Evolutionary conservation across 2,888 invertebrate species (phyloP).

Genomic region (Bombyx huttoni): DNA sequence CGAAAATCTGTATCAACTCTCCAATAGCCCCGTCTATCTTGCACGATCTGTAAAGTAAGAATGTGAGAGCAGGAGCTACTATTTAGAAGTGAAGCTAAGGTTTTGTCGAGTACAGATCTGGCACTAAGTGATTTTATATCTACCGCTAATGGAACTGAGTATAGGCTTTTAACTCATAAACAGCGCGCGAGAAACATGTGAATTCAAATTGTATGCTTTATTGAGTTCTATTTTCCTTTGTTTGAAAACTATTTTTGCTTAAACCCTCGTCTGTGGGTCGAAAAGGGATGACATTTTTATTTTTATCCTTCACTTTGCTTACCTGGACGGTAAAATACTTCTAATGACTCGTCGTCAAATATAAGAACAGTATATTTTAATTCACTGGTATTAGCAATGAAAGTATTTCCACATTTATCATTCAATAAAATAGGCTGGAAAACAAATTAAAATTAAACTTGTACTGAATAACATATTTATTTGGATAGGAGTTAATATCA

Average conservation of each 20-base stretch:
- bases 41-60: no score
- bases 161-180: slow-evolving; percentile 22
- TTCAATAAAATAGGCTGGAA: no score
- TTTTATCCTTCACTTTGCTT: not conserved
- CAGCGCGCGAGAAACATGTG: not conserved
- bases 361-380: no score
- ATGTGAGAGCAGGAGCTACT: no score
- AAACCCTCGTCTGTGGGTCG: not conserved
- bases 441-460: no score
- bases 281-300: not conserved
- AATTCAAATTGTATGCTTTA: not conserved
- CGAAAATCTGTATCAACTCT: not conserved
- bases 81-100: not conserved
- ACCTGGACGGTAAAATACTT: no score
- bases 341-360: no score
- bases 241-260: not conserved
- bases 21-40: no score
- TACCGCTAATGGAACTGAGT: slow-evolving; percentile 19
- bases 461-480: no score
- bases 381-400: no score
- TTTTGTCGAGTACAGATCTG: slow-evolving; percentile 13
- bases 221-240: not conserved
- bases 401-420: no score
- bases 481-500: no score
- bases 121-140: slow-evolving; percentile 23